These are phyloP conservation scores for Gymnocephalus cernua DNA, from an alignment of 2,113 vertebrate genomes.

Conservation along the genomic window DNA sequence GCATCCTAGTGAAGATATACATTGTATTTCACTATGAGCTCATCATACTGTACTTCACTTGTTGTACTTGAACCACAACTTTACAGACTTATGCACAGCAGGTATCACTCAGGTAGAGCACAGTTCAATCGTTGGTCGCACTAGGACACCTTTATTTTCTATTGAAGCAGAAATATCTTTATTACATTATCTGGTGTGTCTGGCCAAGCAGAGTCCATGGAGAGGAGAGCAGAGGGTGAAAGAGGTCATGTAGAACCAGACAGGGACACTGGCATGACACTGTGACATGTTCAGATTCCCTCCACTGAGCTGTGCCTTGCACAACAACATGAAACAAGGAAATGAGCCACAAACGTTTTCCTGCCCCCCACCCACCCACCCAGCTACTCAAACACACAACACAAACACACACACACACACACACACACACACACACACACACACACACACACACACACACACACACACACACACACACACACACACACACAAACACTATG, in stretches of 20 bases:
- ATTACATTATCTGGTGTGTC: conserved; percentile 73
- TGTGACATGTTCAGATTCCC: conserved; percentile 88
- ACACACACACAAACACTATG: conserved; percentile 12
- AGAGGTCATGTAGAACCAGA: conserved; percentile 79
- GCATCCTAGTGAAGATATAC: background rate
- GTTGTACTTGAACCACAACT: conserved; percentile 1
- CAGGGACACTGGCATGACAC: conserved; percentile 81
- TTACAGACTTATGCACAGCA: conserved; percentile 1
- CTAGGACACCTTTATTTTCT: conserved; percentile 70
- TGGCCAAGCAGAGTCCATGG: conserved; percentile 65
- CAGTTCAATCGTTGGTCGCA: conserved; percentile 57
- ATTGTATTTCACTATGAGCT: background rate
- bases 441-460: conserved; percentile 2
- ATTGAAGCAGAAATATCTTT: conserved; percentile 80
- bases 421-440: conserved; percentile 6
- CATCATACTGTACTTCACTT: background rate
- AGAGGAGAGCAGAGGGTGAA: conserved; percentile 68
- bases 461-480: conserved; percentile 5
- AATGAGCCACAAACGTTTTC: conserved; percentile 86
- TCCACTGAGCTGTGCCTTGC: conserved; percentile 88
- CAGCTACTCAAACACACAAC: conserved; percentile 35
- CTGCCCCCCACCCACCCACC: conserved; percentile 5
- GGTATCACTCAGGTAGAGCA: conserved; percentile 27
- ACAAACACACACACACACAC: conserved; percentile 2
- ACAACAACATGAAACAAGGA: conserved; percentile 88